Evolutionary conservation across 2,113 vertebrate species (phyloP).

Genomic region (Pangasianodon gigas): DNA sequence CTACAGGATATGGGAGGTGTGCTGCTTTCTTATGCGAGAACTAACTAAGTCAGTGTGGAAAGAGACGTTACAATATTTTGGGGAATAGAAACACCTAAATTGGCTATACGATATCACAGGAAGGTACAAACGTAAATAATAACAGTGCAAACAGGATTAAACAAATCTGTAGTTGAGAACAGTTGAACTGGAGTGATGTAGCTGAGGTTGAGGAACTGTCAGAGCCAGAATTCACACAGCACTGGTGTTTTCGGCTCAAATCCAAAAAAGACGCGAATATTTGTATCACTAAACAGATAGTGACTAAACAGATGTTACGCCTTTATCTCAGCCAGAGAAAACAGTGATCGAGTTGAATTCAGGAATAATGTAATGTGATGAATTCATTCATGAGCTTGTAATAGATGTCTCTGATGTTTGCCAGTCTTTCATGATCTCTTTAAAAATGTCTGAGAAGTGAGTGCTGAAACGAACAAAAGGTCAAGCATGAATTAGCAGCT

Average conservation of each 20-base stretch:
- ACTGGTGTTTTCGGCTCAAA: background rate
- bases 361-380: background rate
- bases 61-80: background rate
- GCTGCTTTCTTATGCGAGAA: too few relatives aligned
- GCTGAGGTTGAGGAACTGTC: background rate
- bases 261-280: background rate
- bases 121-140: background rate
- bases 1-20: background rate
- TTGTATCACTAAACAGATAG: background rate
- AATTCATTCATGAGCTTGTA: conserved; percentile 6
- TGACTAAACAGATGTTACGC: too few relatives aligned
- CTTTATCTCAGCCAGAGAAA: background rate
- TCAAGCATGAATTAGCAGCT: conserved; percentile 36
- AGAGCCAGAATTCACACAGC: background rate
- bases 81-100: background rate
- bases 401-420: conserved; percentile 25
- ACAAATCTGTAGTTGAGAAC: background rate
- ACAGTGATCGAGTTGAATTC: background rate
- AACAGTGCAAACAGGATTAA: background rate
- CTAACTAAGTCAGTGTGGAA: background rate
- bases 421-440: conserved; percentile 18
- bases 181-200: background rate
- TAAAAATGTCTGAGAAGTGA: background rate
- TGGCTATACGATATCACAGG: background rate
- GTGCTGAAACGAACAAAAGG: conserved; percentile 22